Base-by-base conservation (phyloP, 2,888 invertebrate genomes). In the Pyrrhosoma nymphula region DNA sequence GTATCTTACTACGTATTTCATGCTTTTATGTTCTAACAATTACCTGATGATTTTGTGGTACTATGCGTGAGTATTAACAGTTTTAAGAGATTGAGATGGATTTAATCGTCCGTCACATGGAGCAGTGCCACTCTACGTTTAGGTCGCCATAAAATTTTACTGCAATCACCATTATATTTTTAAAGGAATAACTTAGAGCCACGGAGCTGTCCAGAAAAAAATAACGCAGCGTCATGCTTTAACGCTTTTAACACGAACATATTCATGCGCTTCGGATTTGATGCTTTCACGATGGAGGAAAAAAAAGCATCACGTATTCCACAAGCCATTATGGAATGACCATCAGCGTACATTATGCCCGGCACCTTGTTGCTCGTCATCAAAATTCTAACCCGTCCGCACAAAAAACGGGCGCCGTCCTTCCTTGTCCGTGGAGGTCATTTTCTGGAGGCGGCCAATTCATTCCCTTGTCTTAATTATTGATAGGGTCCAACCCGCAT, bases 401-500 rank as follows among this genome's bases (percentile, higher is more conserved):
- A 47, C 63, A 63, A 60, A 93, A 60, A 69, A 75, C 39, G 47
- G 63, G 63, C 12, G 47, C 20, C 35, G 20, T 30, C 30, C 63
- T 63, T 47, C 69, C 69, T 93, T 63, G 30, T 20, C 60, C 69
- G 39, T 69, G 47, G 30, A 93, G 93, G 23, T 63, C 47, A 26
- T 47, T 47, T 93, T 93, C 69, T 93, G 47, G 47, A 47, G 93
- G 39, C 39, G 63, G 90, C 63, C 69, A 69, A 93, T 93, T 69
- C 69, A 93, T 93, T 93, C 69, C 93, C 93, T 75, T 69, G 93
- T 93, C 93, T 93, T 93, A 93, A 93, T 93, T 93, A 93, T 93
- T 69, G 39, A 69, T 75, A 26, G 75, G 93, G 47, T 47, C 69
- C 69, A 26, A 93, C 93, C 93, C 93, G 93, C 47, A 75, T 93